A percentile compares a stretch with the other conserved stretches of the same genome.
Evolutionary conservation across 23 tunicate genomes (phyloP).

Genomic region (Aplidium turbinatum): DNA sequence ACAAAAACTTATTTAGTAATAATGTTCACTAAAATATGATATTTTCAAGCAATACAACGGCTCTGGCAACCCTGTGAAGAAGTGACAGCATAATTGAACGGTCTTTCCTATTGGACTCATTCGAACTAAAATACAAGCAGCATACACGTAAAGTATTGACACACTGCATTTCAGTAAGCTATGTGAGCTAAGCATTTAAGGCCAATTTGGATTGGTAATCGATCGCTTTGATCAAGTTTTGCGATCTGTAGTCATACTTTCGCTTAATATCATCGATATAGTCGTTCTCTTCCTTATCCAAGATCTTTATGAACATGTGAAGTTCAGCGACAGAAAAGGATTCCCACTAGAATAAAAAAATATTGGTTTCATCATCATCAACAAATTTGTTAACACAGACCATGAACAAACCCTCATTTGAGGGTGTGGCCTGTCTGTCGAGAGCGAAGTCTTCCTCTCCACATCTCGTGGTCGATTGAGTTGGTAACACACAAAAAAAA

Average conservation of each 20-base stretch:
- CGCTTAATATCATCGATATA: slow-evolving; percentile 62
- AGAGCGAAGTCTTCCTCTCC: too few species aligned
- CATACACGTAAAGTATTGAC: neutral
- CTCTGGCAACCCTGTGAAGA: neutral
- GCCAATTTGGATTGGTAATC: slow-evolving; percentile 42
- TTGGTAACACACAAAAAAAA: too few species aligned
- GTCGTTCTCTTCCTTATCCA: slow-evolving; percentile 81
- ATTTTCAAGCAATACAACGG: neutral
- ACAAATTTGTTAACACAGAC: too few species aligned
- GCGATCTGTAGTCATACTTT: slow-evolving; percentile 49
- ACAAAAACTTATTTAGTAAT: too few species aligned
- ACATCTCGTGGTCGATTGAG: too few species aligned
- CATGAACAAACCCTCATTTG: too few species aligned
- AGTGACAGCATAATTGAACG: too few species aligned
- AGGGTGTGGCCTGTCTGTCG: too few species aligned
- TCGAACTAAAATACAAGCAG: neutral
- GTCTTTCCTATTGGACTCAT: too few species aligned
- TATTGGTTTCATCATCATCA: too few species aligned
- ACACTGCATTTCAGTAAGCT: neutral
- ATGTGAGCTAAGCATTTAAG: neutral
- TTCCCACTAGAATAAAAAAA: slow-evolving; percentile 63
- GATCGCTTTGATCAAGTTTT: slow-evolving; percentile 65
- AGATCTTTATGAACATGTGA: slow-evolving; percentile 65
- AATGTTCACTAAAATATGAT: too few species aligned
- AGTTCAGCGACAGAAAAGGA: slow-evolving; percentile 73